Percentiles rank a stretch among this genome's conserved stretches.
Conservation (phyloP, 2,797 vertebrate species). For the Limosa lapponica region DNA sequence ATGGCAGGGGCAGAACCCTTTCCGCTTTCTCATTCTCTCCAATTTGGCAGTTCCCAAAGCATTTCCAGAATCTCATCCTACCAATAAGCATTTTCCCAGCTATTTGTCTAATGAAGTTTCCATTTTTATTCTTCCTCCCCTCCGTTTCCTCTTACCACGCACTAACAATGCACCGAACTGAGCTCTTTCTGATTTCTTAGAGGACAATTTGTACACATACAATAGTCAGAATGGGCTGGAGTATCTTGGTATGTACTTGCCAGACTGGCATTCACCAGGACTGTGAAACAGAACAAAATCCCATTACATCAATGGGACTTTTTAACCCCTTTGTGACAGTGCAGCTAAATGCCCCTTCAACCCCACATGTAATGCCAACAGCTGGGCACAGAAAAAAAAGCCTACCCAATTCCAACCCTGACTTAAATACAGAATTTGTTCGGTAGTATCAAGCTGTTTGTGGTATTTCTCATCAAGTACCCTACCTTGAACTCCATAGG, state of each 20-base stretch:
- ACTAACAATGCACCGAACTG: constrained; percentile 25
- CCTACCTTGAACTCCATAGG: constrained; percentile 98
- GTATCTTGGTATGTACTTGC: constrained; percentile 10
- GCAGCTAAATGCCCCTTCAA: background rate
- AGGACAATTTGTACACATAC: constrained; percentile 2
- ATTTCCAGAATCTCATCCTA: constrained; percentile 19
- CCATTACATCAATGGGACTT: constrained; percentile 15
- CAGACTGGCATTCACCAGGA: constrained; percentile 25
- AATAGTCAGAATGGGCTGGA: constrained; percentile 35
- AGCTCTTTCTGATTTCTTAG: constrained; percentile 24
- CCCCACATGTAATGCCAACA: background rate
- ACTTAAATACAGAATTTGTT: background rate
- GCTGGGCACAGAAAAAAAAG: constrained; percentile 17
- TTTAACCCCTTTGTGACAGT: constrained; percentile 12
- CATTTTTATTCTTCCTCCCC: constrained; percentile 59
- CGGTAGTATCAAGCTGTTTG: background rate
- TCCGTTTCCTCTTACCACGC: constrained; percentile 28
- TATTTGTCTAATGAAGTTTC: constrained; percentile 38
- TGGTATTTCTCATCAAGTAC: background rate
- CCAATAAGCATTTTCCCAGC: background rate
- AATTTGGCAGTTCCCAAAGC: background rate
- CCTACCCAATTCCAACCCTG: background rate
- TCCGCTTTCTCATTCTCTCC: background rate
- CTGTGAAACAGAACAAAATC: constrained; percentile 47
- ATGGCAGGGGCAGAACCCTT: background rate